These are phyloP conservation scores for Diplodus sargus DNA, from an alignment of 2,797 vertebrate genomes.

Conservation along the genomic window DNA sequence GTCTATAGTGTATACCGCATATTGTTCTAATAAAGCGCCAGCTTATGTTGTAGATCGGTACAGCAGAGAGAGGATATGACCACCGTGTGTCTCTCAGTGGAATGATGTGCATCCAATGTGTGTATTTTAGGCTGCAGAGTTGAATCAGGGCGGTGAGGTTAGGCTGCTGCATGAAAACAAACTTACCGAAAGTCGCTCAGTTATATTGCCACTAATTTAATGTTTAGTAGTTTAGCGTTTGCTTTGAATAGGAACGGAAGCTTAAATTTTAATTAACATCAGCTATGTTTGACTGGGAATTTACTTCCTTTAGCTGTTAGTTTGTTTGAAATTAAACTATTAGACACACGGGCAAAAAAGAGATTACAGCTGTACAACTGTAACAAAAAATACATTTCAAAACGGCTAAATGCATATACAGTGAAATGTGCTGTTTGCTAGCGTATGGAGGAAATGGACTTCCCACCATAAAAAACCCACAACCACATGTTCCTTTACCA, in stretches of 20 bases:
- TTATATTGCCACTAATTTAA: conserved; percentile 24
- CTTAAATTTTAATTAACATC: conserved; percentile 2
- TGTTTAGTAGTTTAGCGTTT: conserved; percentile 4
- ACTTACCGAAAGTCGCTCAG: conserved; percentile 21
- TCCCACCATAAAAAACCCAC: conserved; percentile 47
- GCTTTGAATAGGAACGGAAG: not conserved
- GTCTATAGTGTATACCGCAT: not conserved
- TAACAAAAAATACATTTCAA: not conserved
- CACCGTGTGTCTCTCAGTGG: conserved; percentile 27
- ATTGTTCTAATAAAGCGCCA: conserved; percentile 16
- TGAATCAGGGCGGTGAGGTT: conserved; percentile 34
- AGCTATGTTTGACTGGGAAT: not conserved
- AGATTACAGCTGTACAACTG: conserved; percentile 14
- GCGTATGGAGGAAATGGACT: conserved; percentile 57
- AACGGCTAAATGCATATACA: conserved; percentile 8
- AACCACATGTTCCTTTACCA: conserved; percentile 64
- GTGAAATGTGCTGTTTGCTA: conserved; percentile 14
- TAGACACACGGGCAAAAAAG: not conserved
- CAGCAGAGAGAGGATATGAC: conserved; percentile 29
- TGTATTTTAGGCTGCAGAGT: conserved; percentile 56
- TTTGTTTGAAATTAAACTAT: not conserved
- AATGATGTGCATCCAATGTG: conserved; percentile 15
- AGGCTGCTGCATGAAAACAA: conserved; percentile 38
- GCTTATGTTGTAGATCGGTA: not conserved
- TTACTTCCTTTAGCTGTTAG: conserved; percentile 10